Conservation (phyloP, 2,888 invertebrate species). For the Subacronicta megacephala region DNA sequence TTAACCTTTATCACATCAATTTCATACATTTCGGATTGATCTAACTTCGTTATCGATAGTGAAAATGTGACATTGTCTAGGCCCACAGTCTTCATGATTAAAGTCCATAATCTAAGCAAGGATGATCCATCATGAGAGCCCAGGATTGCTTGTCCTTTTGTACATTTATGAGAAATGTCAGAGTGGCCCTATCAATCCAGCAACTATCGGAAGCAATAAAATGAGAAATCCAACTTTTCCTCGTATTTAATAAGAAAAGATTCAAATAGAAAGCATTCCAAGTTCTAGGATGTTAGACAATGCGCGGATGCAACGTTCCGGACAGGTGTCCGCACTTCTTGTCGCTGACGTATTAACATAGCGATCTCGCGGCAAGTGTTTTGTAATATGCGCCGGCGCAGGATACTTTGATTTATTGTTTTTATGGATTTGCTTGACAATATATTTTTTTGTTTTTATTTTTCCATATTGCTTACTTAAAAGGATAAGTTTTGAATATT, state of each 20-base stretch:
- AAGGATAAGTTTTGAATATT: neutral
- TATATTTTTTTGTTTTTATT: slow-evolving; percentile 4
- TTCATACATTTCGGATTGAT: no score
- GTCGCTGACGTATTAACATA: slow-evolving; percentile 64
- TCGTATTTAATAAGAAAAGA: slow-evolving; percentile 51
- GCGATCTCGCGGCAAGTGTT: slow-evolving; percentile 56
- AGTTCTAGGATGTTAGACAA: slow-evolving; percentile 79
- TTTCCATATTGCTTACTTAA: neutral
- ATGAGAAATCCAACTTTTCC: slow-evolving; percentile 39
- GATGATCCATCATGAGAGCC: no score
- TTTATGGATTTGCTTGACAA: slow-evolving; percentile 26
- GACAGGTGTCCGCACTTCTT: slow-evolving; percentile 76
- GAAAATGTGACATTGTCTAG: no score
- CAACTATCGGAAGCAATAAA: slow-evolving; percentile 44
- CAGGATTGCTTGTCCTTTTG: neutral
- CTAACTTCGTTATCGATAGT: no score
- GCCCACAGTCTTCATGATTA: no score
- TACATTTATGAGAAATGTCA: neutral
- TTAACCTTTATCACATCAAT: no score
- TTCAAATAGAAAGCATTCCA: slow-evolving; percentile 57
- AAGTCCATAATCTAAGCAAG: no score
- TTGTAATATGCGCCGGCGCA: slow-evolving; percentile 50
- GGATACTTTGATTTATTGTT: slow-evolving; percentile 65
- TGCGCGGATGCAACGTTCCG: slow-evolving; percentile 85
- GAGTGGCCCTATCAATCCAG: slow-evolving; percentile 6